A percentile compares a stretch with the other conserved stretches of the same genome.
Conservation (phyloP, 2,113 vertebrate genomes). For the Ochotona princeps region DNA sequence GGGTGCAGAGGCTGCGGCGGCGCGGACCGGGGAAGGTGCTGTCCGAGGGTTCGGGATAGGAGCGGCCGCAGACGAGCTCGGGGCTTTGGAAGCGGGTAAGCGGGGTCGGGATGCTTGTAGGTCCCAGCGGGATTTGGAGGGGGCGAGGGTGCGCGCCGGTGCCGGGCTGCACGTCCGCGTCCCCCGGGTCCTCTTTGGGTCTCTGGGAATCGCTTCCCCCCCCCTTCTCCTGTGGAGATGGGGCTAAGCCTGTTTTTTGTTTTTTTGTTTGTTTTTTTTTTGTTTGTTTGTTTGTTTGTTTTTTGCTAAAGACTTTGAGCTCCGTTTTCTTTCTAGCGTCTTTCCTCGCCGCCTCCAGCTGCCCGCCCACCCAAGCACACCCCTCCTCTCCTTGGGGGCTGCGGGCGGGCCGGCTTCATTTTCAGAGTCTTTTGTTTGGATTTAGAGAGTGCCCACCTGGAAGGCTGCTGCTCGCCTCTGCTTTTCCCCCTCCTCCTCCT, state of each 20-base stretch:
- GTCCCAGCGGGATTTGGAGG: background rate
- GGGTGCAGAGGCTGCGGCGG: background rate
- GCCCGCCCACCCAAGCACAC: background rate
- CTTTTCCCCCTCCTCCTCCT: background rate
- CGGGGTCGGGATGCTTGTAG: background rate
- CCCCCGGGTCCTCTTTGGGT: background rate
- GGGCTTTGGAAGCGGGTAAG: conserved; percentile 59
- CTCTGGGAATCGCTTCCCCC: background rate
- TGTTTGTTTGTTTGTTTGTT: too few species aligned
- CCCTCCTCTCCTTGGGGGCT: background rate
- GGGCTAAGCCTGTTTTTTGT: background rate
- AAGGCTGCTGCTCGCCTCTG: background rate
- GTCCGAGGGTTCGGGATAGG: background rate
- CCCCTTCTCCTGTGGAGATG: background rate
- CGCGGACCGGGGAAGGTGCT: background rate
- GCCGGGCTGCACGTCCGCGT: background rate
- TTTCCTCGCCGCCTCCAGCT: background rate
- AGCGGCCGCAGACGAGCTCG: background rate
- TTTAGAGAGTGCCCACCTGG: background rate
- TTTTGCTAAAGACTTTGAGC: too few species aligned
- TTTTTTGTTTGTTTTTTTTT: too few species aligned
- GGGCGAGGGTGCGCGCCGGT: background rate
- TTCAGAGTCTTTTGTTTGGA: conserved; percentile 62
- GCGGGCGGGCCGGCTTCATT: too few species aligned
- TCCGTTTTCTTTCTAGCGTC: background rate